Base-by-base conservation (phyloP, 1,140 invertebrate genomes). In the Drosophila rhopaloa region DNA sequence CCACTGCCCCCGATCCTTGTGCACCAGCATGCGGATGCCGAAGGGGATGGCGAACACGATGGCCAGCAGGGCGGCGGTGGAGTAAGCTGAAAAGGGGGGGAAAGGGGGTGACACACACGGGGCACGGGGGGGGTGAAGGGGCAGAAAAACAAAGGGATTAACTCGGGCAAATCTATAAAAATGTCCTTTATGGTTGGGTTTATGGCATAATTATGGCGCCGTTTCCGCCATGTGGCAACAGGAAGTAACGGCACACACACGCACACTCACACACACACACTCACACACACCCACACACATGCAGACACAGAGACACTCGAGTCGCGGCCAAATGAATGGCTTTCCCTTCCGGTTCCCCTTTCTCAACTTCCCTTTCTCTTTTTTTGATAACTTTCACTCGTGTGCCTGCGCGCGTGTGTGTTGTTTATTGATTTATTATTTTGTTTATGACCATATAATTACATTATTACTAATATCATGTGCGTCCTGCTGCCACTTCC, bases 11-110 rank as follows among this genome's bases (percentile, higher is more conserved):
- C 93, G 93, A 79, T 95, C 94, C 70, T 95, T 93, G 79, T 96
- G 94, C 24, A 95, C 93, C 43, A 96, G 93, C 57, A 96, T 95
- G 29, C 95, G 93, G 76, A 96, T 93, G 0, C 95, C 94, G 73
- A 96, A 96, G 3, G 96, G 95, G 62, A 96, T 94, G 57, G 95
- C 96, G 75, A 96, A 95, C 29, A 95, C 81, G 59, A 96, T 96
- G 32, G 95, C 96, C 71, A 96, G 92, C 8, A 96, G 93, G 13
- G 95, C 95, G 16, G 95, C 95, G 9, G 94, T 94, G n/a, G 96
- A 95, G 91, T 96, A 95, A 59, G 95, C 95, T 96, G 91, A 9
- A n/a, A 5, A 7, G 19, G 11, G 5, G 16, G 8, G 16, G 14
- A 2, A 5, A 37, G 13, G 11, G 16, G 16, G 16, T 16, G 16